These are phyloP conservation scores for Riparia riparia DNA, from an alignment of 2,113 vertebrate genomes.

Conservation along the genomic window DNA sequence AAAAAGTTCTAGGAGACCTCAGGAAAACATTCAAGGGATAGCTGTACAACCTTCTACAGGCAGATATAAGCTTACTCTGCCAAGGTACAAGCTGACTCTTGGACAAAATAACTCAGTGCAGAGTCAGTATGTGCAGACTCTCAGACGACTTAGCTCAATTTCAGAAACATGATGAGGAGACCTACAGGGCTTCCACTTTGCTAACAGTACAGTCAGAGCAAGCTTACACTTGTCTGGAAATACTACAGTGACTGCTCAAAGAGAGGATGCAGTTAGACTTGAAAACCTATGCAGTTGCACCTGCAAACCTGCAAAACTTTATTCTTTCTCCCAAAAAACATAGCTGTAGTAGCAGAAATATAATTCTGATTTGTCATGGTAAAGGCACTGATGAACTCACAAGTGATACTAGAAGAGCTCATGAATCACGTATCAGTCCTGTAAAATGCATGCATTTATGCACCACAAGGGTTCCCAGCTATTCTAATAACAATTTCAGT, in stretches of 20 bases:
- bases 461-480: not conserved
- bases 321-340: not conserved
- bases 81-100: not conserved
- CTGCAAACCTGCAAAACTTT: not conserved
- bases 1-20: not conserved
- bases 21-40: not conserved
- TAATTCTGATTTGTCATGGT: not conserved
- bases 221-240: slow-evolving; percentile 23
- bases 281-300: not conserved
- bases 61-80: not conserved
- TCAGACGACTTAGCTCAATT: not conserved
- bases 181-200: slow-evolving; percentile 18
- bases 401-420: not conserved
- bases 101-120: not conserved
- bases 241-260: not conserved
- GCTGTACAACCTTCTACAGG: not conserved
- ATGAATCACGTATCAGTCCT: not conserved
- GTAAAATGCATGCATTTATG: not conserved
- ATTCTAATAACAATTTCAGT: not conserved
- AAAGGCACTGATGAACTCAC: not conserved
- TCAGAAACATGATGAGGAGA: slow-evolving; percentile 24
- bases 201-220: slow-evolving; percentile 11
- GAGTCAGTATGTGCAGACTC: not conserved
- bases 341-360: not conserved
- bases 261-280: not conserved